Conservation (phyloP, 2,113 vertebrate genomes). For the Cromileptes altivelis region DNA sequence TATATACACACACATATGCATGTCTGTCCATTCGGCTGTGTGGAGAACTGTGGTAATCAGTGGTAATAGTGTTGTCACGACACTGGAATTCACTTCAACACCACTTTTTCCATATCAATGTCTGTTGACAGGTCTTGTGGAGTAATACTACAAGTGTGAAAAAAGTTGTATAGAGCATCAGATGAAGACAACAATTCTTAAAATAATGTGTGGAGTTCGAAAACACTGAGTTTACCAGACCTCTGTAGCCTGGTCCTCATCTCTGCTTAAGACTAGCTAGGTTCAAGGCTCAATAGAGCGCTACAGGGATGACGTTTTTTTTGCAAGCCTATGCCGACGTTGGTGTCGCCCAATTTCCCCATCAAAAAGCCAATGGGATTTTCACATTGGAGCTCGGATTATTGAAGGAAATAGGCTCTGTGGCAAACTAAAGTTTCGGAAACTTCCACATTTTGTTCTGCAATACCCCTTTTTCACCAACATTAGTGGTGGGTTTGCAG, state of each 20-base stretch:
- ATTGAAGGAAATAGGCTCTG: too few relatives aligned
- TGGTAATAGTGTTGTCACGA: too few relatives aligned
- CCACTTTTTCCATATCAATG: neutral
- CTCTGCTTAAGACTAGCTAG: neutral
- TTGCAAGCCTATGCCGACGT: too few relatives aligned
- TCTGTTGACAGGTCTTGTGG: constrained; percentile 7
- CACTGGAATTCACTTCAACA: neutral
- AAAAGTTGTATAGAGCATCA: neutral
- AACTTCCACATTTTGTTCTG: too few relatives aligned
- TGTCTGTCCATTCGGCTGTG: neutral
- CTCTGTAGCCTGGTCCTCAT: neutral
- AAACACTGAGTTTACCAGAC: neutral
- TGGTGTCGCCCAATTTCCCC: too few relatives aligned
- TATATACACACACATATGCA: too few relatives aligned
- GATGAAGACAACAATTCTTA: neutral
- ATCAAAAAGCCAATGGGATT: too few relatives aligned
- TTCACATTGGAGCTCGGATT: too few relatives aligned
- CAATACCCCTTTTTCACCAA: too few relatives aligned
- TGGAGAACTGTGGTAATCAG: neutral
- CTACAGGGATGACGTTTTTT: too few relatives aligned
- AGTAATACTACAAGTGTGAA: neutral
- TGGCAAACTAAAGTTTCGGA: too few relatives aligned
- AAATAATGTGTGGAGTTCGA: neutral
- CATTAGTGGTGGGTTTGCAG: too few relatives aligned
- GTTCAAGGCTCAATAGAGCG: neutral